Evolutionary conservation across 1,140 invertebrate species (phyloP), one percentile per base, ranked within the genome.

Genomic region (Macrobrachium rosenbergii): DNA sequence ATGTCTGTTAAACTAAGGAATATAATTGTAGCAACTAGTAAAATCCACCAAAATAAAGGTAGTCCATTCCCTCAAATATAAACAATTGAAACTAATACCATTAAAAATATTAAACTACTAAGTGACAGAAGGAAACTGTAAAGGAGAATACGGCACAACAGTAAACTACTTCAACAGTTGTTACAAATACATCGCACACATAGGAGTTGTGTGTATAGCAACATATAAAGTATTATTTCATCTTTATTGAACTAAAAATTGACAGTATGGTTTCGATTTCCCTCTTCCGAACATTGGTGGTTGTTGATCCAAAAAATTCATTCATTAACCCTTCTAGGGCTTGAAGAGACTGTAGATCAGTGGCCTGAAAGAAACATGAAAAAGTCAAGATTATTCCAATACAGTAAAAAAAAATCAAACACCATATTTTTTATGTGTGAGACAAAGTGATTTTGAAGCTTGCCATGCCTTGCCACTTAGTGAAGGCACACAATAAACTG

Each of bases 111-210:
- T 52, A 8, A 52, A 52, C 0, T 52, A 10, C 6, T 23, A 23
- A n/a, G n/a, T 16, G 12, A 21, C 5, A 78, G 5, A 0, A 19
- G n/a, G 64, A n/a, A 43, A 60, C 0, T 72, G 19, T 28, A 7
- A 87, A 3, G 63, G 58, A 37, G 77, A 78, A 21, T 17, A 23
- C 21, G 84, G 10, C 21, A 75, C 19, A 64, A 7, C 77, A 59
- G 63, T 17, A 63, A 37, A 89, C 90, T 94, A 96, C 96, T 94
- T 98, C 97, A 84, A 98, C 92, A 11, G 96, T 96, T 77, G 95
- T 96, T 76, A 98, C 96, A n/a, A 95, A 91, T 96, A 98, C 96
- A 98, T 98, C 91, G 95, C n/a, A 95, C 43, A 98, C 96, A 94
- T 96, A 97, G 91, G 97, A 95, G 93, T 97, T 98, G 87, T 94